Evolutionary conservation across 1,140 invertebrate genomes (phyloP).

Genomic region (Epicauta chinensis): DNA sequence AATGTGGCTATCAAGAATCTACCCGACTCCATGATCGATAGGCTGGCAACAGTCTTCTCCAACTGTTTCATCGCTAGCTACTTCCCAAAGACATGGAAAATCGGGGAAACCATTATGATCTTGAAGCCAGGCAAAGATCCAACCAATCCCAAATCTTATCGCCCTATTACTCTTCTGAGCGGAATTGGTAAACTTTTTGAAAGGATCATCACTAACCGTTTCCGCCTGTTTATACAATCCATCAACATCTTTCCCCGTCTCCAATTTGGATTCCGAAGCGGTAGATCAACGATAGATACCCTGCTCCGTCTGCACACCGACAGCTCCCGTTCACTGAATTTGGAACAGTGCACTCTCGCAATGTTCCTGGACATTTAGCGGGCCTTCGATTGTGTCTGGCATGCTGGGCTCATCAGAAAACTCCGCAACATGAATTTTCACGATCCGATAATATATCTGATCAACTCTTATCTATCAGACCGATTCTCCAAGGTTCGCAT

Average conservation of each 20-base stretch:
- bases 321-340: not conserved
- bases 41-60: no score
- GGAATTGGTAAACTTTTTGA: conserved; percentile 36
- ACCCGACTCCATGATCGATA: no score
- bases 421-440: conserved; percentile 8
- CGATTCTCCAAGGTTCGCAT: conserved; percentile 24
- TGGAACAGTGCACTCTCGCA: conserved; percentile 9
- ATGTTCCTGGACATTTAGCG: conserved; percentile 29
- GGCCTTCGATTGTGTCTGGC: conserved; percentile 33
- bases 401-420: conserved; percentile 28
- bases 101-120: conserved; percentile 35
- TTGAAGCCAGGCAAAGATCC: conserved; percentile 40
- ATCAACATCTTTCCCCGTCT: conserved; percentile 27
- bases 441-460: conserved; percentile 9
- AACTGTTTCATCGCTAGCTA: conserved; percentile 46
- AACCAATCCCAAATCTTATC: conserved; percentile 21
- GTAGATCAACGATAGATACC: not conserved
- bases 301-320: conserved; percentile 1
- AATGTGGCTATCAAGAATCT: no score
- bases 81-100: conserved; percentile 33
- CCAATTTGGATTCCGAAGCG: conserved; percentile 23
- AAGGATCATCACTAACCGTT: conserved; percentile 21
- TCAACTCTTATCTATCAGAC: conserved; percentile 18
- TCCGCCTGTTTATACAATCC: conserved; percentile 25
- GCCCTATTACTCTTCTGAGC: conserved; percentile 38